These are phyloP conservation scores for Stenotaenia linearis DNA, from an alignment of 2,888 invertebrate species.

Conservation along the genomic window DNA sequence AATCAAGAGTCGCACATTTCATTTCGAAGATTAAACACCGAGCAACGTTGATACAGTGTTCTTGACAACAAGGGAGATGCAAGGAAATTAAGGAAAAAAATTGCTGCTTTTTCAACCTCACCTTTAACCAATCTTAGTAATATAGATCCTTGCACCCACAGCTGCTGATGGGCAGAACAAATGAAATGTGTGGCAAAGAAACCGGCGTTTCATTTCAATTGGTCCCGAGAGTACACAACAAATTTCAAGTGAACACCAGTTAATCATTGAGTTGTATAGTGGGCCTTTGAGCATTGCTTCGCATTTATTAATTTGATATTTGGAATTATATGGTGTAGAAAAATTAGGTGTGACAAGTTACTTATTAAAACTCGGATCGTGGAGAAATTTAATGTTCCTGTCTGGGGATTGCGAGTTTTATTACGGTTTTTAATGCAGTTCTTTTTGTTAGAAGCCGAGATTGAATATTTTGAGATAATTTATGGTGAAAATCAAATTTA, in stretches of 20 bases:
- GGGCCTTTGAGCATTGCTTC: background rate
- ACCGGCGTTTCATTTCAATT: background rate
- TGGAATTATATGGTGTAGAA: background rate
- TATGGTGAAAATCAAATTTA: too few species aligned
- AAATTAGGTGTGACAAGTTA: background rate
- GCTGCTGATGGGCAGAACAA: background rate
- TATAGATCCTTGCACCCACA: background rate
- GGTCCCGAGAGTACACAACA: background rate
- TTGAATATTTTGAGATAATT: too few species aligned
- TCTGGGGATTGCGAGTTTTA: background rate
- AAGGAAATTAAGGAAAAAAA: background rate
- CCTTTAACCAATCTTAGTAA: background rate
- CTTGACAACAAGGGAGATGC: too few species aligned
- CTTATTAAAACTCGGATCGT: background rate
- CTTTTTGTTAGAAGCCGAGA: background rate
- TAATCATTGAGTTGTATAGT: background rate
- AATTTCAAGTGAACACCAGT: background rate
- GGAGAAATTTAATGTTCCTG: background rate
- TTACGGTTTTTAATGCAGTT: background rate
- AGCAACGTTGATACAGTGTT: too few species aligned
- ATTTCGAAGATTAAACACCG: too few species aligned
- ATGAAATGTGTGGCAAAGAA: background rate
- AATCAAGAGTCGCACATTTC: too few species aligned
- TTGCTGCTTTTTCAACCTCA: background rate
- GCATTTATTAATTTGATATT: background rate